Base-by-base conservation (phyloP, 2,888 invertebrate genomes). In the Dicyrtoma fusca region DNA sequence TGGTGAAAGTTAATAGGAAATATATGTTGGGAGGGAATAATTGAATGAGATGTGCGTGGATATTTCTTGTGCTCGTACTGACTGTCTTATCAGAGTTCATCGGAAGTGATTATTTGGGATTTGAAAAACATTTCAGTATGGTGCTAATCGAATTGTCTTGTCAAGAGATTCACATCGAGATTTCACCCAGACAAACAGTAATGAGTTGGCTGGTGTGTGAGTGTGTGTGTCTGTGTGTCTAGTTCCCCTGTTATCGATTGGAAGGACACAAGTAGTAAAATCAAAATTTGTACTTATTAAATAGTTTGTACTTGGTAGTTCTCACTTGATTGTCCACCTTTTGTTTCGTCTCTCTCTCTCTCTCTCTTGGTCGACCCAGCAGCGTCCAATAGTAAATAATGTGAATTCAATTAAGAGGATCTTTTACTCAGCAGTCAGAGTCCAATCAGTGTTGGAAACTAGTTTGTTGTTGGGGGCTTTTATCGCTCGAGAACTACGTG, bases 361-460 rank as follows among this genome's bases (percentile, higher is more conserved):
- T 34, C 4, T 34, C 34, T 34, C 34, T 34, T 8, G 8, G 34
- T 34, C 34, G 34, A 5, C 34, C 34, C 34, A 34, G 8, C 34
- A 34, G 34, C 34, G 8, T 34, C 3, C 34, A 34, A 34, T 34
- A 8, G 4, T 34, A 34, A 34, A 23, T 42, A 66, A 66, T 66
- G 66, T 26, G 66, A 66, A 66, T 66, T 66, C 66, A 66, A 66
- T 66, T 66, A 66, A 53, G 66, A 66, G 53, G 51, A 66, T 66
- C 66, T 66, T 53, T 17, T 19, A 42, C 34, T 34, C 34, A 34
- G n/a, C n/a, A 34, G 34, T 26, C 57, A 57, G 13, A 23, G n/a
- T 57, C 57, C 57, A 57, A 57, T 57, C 57, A 57, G 25, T 26
- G 26, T n/a, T 14, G 25, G 25, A 57, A 57, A 57, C 57, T 57